phyloP scores from a whole-genome alignment of 1,140 invertebrate genomes.

The Scaptomyza montana region DNA sequence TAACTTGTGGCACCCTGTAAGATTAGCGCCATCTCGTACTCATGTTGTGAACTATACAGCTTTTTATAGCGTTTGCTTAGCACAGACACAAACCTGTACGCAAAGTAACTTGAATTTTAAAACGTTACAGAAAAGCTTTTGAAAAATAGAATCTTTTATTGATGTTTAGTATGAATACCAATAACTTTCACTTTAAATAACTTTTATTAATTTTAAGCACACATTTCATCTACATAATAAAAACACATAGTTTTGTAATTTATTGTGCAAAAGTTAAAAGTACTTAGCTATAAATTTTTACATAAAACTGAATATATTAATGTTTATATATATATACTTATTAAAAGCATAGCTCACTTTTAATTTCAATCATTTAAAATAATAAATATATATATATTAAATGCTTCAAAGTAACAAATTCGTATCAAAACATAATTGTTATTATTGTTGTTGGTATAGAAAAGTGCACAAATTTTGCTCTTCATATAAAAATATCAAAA shows the following conservation, averaged over 20 bases:
- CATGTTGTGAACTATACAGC: too few relatives aligned
- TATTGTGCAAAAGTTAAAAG: constrained; percentile 79
- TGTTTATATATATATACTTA: constrained; percentile 40
- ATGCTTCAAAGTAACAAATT: constrained; percentile 71
- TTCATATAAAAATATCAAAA: too few relatives aligned
- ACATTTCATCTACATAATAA: constrained; percentile 57
- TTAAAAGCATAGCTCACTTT: constrained; percentile 64
- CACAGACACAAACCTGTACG: background rate
- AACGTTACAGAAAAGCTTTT: background rate
- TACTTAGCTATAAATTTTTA: constrained; percentile 76
- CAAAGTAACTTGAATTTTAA: background rate
- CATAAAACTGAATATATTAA: constrained; percentile 72
- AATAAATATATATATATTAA: constrained; percentile 34
- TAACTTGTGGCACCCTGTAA: too few relatives aligned
- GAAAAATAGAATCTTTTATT: background rate
- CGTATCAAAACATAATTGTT: constrained; percentile 22
- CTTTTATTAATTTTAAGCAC: background rate
- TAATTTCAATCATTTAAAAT: constrained; percentile 20
- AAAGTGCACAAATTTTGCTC: constrained; percentile 6
- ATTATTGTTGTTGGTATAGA: constrained; percentile 4
- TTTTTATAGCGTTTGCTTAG: background rate
- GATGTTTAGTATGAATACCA: too few relatives aligned
- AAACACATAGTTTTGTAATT: constrained; percentile 67
- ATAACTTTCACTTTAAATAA: too few relatives aligned
- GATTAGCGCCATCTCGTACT: constrained; percentile 1